Base-by-base conservation (phyloP, 1,140 invertebrate genomes). In the Drosophila pandora region DNA sequence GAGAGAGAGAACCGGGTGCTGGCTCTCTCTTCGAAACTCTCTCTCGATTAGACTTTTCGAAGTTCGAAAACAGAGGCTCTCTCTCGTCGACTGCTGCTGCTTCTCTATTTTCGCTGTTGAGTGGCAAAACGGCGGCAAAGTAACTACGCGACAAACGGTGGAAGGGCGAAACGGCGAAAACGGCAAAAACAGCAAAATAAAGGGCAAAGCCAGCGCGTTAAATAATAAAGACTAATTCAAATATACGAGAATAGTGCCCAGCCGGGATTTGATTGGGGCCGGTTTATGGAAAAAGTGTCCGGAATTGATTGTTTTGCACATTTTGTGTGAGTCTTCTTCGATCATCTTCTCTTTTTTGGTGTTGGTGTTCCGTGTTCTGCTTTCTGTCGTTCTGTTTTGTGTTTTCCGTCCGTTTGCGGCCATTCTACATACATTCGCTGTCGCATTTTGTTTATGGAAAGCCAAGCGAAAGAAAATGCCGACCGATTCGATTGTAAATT, bases 111-210 rank as follows among this genome's bases (percentile, higher is more conserved):
- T 64, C 52, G 79, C 79, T 83, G 80, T 82, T 79, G 83, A 85
- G 73, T 87, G 82, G 74, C 74, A 85, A 85, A 85, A 85, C 82
- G 83, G 81, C 81, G 83, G 82, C 82, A 87, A 82, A 87, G 81
- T 85, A 87, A 87, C 74, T 82, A 71, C 79, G 67, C 56, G 69
- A 73, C 50, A 53, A 52, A 67, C 56, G 64, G 25, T 63, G 52
- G 53, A 54, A 57, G 63, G 81, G 54, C 17, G 17, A 68, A 65
- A 41, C 72, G 56, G 55, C 62, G 58, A 64, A 83, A 70, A 62
- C 57, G 37, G 49, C 56, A 73, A n/a, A 52, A 63, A 72, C 49
- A 60, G 6, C 49, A 59, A 71, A 64, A 75, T 64, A 34, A 54
- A 28, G 52, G 23, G 28, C n/a, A 32, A 60, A 48, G 57, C 68